These are phyloP conservation scores for Nezara viridula DNA, from an alignment of 2,888 invertebrate genomes.

Conservation along the genomic window DNA sequence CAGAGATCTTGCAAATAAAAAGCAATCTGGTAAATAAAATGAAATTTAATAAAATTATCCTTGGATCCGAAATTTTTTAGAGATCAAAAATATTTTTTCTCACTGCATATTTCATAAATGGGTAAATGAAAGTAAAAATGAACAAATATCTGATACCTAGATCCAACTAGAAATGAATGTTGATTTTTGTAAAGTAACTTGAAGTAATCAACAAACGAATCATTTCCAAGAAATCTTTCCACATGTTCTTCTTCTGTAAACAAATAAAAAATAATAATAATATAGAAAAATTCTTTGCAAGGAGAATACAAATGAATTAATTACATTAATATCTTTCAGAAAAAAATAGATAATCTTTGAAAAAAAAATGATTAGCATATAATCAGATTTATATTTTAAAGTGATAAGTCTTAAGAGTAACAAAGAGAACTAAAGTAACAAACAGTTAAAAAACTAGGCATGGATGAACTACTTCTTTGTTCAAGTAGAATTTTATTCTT, in stretches of 20 bases:
- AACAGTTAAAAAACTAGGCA: too few species aligned
- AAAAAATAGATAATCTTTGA: not conserved
- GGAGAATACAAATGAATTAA: not conserved
- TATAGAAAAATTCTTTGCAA: not conserved
- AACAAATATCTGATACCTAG: constrained; percentile 76
- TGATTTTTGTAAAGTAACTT: constrained; percentile 90
- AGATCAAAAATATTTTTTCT: too few species aligned
- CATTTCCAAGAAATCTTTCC: constrained; percentile 84
- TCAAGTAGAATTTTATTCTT: not conserved
- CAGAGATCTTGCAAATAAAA: too few species aligned
- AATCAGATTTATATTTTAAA: too few species aligned
- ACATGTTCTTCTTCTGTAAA: constrained; percentile 77
- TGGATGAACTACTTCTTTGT: not conserved
- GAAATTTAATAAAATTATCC: too few species aligned
- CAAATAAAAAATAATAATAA: not conserved
- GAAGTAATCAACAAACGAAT: constrained; percentile 86
- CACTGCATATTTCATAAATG: too few species aligned
- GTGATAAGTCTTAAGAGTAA: too few species aligned
- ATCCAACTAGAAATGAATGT: constrained; percentile 88
- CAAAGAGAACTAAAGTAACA: too few species aligned
- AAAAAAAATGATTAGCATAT: not conserved
- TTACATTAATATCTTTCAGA: not conserved
- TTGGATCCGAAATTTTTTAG: too few species aligned
- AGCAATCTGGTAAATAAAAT: too few species aligned
- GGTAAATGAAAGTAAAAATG: too few species aligned